Percentiles rank a stretch among this genome's conserved stretches.
These are phyloP conservation scores for Baronia brevicornis DNA, from an alignment of 2,888 invertebrate genomes.

Conservation along the genomic window DNA sequence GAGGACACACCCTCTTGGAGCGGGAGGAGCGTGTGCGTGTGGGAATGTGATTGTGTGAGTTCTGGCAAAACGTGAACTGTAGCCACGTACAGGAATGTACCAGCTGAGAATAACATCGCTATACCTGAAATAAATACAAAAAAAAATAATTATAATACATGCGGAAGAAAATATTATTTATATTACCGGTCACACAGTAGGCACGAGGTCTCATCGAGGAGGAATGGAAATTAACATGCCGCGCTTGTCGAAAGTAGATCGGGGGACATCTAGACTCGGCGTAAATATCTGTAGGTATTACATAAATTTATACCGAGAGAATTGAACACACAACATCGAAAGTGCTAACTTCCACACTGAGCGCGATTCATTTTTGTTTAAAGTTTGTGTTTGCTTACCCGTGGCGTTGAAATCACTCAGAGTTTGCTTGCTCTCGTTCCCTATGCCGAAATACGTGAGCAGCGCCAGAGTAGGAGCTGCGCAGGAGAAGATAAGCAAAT, in stretches of 20 bases:
- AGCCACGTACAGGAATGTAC: constrained; percentile 98
- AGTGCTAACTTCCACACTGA: too few species aligned
- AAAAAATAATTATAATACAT: constrained; percentile 74
- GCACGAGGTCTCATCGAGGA: too few species aligned
- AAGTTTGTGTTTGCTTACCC: constrained; percentile 79
- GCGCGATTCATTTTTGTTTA: too few species aligned
- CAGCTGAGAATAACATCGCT: constrained; percentile 99
- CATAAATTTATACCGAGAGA: too few species aligned
- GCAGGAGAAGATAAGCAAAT: constrained; percentile 92
- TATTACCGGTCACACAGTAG: too few species aligned
- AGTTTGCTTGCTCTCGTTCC: constrained; percentile 93
- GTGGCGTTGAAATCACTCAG: constrained; percentile 93
- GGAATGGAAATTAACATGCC: too few species aligned
- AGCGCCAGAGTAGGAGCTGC: constrained; percentile 94
- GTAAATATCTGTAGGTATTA: too few species aligned
- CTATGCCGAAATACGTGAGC: constrained; percentile 94
- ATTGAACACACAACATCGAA: too few species aligned
- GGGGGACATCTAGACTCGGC: too few species aligned
- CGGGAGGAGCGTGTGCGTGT: constrained; percentile 55
- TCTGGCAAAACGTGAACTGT: constrained; percentile 99
- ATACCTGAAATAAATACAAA: constrained; percentile 71
- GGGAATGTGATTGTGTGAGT: constrained; percentile 77
- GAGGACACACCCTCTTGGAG: constrained; percentile 41
- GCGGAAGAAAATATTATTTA: too few species aligned
- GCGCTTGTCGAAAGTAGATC: too few species aligned